Base-by-base conservation (phyloP, 2,797 vertebrate species). In the Falco biarmicus region DNA sequence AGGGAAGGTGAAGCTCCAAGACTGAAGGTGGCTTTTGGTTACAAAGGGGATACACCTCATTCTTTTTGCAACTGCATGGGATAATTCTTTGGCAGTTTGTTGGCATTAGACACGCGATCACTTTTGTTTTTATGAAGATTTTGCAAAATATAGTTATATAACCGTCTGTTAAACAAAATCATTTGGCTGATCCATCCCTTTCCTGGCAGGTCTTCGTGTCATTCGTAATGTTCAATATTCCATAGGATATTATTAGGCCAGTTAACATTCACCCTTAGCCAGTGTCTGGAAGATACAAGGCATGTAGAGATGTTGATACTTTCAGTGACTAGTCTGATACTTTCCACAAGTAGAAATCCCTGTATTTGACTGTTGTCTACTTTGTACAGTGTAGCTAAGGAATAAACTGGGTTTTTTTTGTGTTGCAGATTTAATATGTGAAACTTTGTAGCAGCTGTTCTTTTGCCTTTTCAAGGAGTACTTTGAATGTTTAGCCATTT, bases 321-420 rank as follows among this genome's bases (percentile, higher is more conserved):
- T 75, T 32, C 29, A 48, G n/a, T 43, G 28, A 16, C 20, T 73
- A 28, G 14, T 12, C 8, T 57, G 50, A 37, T 5, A 11, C 65
- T 79, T 89, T 74, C 12, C 54, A 51, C 28, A 26, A 16, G 6
- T 39, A 9, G 25, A 56, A n/a, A 74, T 48, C 5, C 3, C 8
- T 9, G 0, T 19, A 5, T 37, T 1, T 79, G 28, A 12, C 41
- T 1, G 0, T n/a, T 60, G 1, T 39, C 59, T 64, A 6, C 43
- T 74, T 87, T 56, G 6, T 25, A 11, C 11, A 12, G 24, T 9
- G 28, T n/a, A 39, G 24, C 24, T 41, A 31, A 59, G 39, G 60
- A 83, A 59, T 25, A 17, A 61, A 34, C 18, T 2, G 39, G 11
- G 37, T 10, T 1, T 32, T 45, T 69, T 76, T 48, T 64, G 11